A percentile compares a stretch with the other conserved stretches of the same genome.
phyloP scores from a whole-genome alignment of 2,797 vertebrate genomes.

The Notamacropus eugenii region DNA sequence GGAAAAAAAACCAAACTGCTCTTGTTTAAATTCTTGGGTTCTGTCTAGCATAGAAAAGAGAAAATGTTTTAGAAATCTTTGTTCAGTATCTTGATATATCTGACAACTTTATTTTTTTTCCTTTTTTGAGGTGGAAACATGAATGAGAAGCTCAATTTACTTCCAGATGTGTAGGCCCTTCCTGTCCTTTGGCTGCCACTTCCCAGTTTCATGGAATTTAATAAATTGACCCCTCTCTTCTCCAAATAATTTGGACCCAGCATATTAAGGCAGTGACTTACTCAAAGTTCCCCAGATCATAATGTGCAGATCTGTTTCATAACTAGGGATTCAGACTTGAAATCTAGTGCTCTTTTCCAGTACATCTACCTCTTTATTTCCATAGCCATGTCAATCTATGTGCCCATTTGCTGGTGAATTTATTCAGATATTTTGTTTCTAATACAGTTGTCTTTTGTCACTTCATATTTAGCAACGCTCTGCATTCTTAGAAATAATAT shows the following conservation, averaged over 20 bases:
- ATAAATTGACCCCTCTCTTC: background rate
- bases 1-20: background rate
- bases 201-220: background rate
- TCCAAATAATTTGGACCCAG: background rate
- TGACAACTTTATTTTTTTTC: background rate
- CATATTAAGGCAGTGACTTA: background rate
- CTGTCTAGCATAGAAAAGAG: background rate
- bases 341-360: background rate
- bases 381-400: background rate
- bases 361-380: background rate
- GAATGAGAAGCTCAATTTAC: background rate
- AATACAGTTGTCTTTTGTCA: constrained; percentile 19
- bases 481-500: background rate
- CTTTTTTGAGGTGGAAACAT: background rate
- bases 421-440: background rate
- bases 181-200: background rate
- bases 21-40: background rate
- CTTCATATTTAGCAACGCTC: constrained; percentile 20
- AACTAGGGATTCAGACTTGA: background rate
- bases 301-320: background rate
- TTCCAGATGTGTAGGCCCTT: background rate
- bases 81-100: background rate
- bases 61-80: background rate
- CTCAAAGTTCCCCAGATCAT: background rate
- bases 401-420: background rate